phyloP scores from a whole-genome alignment of 2,888 invertebrate genomes.

The Lithophane leautieri region DNA sequence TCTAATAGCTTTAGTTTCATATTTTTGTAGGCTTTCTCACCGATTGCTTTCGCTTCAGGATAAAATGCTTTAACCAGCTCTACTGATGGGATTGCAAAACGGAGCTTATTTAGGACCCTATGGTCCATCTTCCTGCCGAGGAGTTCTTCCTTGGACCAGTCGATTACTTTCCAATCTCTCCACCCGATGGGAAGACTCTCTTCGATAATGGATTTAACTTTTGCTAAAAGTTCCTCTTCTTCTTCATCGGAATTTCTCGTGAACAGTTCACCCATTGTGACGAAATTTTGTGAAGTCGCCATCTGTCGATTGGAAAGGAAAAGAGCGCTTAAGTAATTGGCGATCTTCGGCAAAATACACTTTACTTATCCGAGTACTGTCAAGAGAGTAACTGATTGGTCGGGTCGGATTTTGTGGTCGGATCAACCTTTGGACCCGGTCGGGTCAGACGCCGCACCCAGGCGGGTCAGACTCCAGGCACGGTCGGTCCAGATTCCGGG shows the following conservation, averaged over 20 bases:
- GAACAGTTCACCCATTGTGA: too few relatives aligned
- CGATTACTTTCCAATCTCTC: conserved; percentile 12
- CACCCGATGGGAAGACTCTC: neutral
- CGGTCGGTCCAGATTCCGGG: neutral
- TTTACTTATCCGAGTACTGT: too few relatives aligned
- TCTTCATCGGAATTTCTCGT: too few relatives aligned
- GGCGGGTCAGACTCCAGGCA: neutral
- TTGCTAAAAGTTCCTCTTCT: too few relatives aligned
- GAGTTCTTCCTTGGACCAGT: conserved; percentile 8
- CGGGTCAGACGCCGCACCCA: too few relatives aligned
- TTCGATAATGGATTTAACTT: neutral
- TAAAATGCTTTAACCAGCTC: neutral
- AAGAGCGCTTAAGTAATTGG: too few relatives aligned
- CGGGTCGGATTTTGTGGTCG: too few relatives aligned
- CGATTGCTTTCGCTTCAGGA: neutral
- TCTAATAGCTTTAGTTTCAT: conserved; percentile 12
- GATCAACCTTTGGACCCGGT: too few relatives aligned
- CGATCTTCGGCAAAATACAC: too few relatives aligned
- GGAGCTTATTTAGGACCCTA: neutral
- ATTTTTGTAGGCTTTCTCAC: neutral
- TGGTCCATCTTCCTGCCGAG: conserved; percentile 6
- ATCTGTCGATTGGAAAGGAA: too few relatives aligned
- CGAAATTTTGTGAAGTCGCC: too few relatives aligned
- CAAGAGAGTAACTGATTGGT: too few relatives aligned
- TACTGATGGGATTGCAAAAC: neutral